Evolutionary conservation across 2,113 vertebrate genomes (phyloP), one percentile per base, ranked within the genome.

Genomic region (Coptodon rendalli): DNA sequence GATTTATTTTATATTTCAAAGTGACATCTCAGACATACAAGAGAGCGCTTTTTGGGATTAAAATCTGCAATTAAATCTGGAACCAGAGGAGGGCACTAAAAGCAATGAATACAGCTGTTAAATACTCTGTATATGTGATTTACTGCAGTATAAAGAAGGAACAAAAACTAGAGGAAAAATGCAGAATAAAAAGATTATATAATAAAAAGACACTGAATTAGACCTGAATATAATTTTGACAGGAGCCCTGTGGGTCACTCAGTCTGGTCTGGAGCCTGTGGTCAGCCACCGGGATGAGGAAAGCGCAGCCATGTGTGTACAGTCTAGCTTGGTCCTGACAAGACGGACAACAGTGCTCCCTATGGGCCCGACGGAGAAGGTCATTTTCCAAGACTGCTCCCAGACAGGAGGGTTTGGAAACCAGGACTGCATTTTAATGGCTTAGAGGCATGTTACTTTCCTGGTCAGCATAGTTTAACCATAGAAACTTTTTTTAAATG

Each of bases 261-360:
- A 81, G 90, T 89, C 91, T 92, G 89, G 48, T 82, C 84, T 89
- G 87, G 90, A 84, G 84, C 66, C 89, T 91, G 93, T 59, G 92
- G 92, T 93, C 87, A 84, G 89, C 73, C 84, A 24, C 31, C 9
- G 43, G 40, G 90, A 89, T 61, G 16, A 31, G 61, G 81, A 86
- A 56, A 89, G 88, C 13, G 36, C 82, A 93, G 90, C 84, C 56
- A 63, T 88, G 81, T 85, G 73, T 24, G 80, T 34, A 80, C 68
- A n/a, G 81, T 79, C 59, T 50, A 81, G 78, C 36, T 61, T 19
- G 27, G 29, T 29, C 53, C 68, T 89, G 86, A 95, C 93, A 95
- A 93, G 86, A 79, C 81, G 86, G 92, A 88, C 95, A 95, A 95
- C 95, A 96, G 91, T 93, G 95, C 96, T 91, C 93, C 91, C 95